Percentiles rank a stretch among this genome's conserved stretches.
Evolutionary conservation across 2,113 vertebrate genomes (phyloP).

Genomic region (Nerophis lumbriciformis): DNA sequence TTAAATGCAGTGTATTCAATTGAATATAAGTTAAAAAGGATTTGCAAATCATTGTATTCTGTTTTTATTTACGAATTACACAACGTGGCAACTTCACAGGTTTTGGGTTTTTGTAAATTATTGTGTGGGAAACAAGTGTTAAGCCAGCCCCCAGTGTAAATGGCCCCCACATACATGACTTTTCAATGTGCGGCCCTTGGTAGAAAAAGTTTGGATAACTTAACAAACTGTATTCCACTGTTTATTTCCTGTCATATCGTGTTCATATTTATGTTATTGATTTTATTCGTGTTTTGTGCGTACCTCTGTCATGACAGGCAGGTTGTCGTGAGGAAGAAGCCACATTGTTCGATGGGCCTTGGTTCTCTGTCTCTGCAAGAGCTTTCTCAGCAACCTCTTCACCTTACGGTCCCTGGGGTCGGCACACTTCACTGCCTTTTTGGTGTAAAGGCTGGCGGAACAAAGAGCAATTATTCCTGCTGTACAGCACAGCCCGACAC

Average conservation of each 20-base stretch:
- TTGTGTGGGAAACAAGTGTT: too few relatives aligned
- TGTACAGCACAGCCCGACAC: not conserved
- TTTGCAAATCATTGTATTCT: too few relatives aligned
- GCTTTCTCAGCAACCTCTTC: conserved; percentile 74
- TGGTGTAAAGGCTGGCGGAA: conserved; percentile 72
- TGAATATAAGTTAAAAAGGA: too few relatives aligned
- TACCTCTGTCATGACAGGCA: conserved; percentile 76
- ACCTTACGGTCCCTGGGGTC: conserved; percentile 74
- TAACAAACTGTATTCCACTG: too few relatives aligned
- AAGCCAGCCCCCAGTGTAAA: too few relatives aligned
- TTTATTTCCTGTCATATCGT: not conserved
- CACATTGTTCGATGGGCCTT: conserved; percentile 66
- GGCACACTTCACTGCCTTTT: conserved; percentile 75
- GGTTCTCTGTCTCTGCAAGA: conserved; percentile 58
- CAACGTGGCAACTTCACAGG: too few relatives aligned
- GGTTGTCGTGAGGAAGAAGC: conserved; percentile 67
- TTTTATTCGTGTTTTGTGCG: not conserved
- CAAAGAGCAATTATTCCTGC: conserved; percentile 16
- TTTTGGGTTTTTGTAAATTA: too few relatives aligned
- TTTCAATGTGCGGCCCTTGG: too few relatives aligned
- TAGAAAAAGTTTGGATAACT: too few relatives aligned
- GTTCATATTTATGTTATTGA: not conserved
- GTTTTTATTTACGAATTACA: too few relatives aligned
- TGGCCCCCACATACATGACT: too few relatives aligned
- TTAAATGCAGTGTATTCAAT: too few relatives aligned